Conservation (phyloP, 2,888 invertebrate genomes). For the Hofmannophila pseudospretella region DNA sequence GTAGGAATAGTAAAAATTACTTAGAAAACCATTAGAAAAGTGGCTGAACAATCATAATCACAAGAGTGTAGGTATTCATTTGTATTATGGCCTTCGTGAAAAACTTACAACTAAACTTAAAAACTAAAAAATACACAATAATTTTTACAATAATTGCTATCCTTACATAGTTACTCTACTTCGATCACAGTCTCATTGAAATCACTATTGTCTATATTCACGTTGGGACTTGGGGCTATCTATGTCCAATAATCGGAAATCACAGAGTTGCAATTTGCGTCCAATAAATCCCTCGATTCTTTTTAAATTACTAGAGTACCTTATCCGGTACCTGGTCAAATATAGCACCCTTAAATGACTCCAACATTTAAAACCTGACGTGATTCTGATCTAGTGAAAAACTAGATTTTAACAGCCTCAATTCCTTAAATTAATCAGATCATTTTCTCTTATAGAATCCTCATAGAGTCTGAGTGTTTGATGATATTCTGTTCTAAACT, state of each 20-base stretch:
- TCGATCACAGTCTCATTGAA: constrained; percentile 69
- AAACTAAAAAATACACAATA: constrained; percentile 3
- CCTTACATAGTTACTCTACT: constrained; percentile 29
- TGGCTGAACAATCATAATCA: no score
- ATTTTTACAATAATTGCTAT: constrained; percentile 11
- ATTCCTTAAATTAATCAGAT: constrained; percentile 31
- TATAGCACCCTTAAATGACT: background rate
- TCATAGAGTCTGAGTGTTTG: constrained; percentile 68
- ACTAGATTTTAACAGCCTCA: constrained; percentile 52
- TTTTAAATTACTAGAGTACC: no score
- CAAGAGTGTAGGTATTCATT: no score
- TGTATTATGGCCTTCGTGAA: constrained; percentile 1
- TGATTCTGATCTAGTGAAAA: constrained; percentile 31
- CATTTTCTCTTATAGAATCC: constrained; percentile 49
- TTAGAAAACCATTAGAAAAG: no score
- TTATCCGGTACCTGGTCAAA: background rate
- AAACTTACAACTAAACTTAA: constrained; percentile 6
- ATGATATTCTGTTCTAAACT: constrained; percentile 59
- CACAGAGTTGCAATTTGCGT: background rate
- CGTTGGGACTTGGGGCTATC: no score
- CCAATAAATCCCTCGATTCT: no score
- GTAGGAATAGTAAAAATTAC: no score
- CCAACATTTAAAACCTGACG: constrained; percentile 20
- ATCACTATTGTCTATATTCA: constrained; percentile 46
- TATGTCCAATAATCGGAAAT: constrained; percentile 11